Percentiles rank a stretch among this genome's conserved stretches.
phyloP scores from a whole-genome alignment of 2,797 vertebrate species.

The Sebastes iracundus region DNA sequence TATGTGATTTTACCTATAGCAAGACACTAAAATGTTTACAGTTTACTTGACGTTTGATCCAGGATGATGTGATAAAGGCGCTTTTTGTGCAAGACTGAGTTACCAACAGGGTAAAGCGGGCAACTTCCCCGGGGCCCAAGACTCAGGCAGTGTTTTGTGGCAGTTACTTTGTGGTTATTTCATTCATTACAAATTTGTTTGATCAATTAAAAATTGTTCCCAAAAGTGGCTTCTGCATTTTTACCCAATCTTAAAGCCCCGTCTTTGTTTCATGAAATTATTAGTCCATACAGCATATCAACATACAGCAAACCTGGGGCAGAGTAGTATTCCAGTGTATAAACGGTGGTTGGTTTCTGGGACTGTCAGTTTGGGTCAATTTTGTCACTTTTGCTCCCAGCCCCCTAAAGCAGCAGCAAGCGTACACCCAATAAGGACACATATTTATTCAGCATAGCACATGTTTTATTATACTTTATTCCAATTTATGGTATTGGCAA shows the following conservation, averaged over 20 bases:
- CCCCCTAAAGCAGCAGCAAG: neutral
- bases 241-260: neutral
- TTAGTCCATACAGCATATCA: neutral
- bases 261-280: neutral
- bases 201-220: neutral
- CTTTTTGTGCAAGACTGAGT: neutral
- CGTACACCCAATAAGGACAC: neutral
- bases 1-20: neutral
- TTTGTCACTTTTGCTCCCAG: neutral
- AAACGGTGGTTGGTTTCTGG: neutral
- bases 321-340: neutral
- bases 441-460: neutral
- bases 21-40: neutral
- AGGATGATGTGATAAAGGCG: neutral
- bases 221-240: neutral
- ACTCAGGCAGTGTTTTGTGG: neutral
- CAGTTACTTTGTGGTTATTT: neutral
- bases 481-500: neutral
- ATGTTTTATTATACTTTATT: slow-evolving; percentile 5
- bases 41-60: slow-evolving; percentile 1
- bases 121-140: neutral
- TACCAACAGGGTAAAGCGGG: neutral
- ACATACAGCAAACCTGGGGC: neutral
- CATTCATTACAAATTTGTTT: neutral
- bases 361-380: neutral